Evolutionary conservation across 2,113 vertebrate species (phyloP), one percentile per base, ranked within the genome.

Genomic region (Osmerus eperlanus): DNA sequence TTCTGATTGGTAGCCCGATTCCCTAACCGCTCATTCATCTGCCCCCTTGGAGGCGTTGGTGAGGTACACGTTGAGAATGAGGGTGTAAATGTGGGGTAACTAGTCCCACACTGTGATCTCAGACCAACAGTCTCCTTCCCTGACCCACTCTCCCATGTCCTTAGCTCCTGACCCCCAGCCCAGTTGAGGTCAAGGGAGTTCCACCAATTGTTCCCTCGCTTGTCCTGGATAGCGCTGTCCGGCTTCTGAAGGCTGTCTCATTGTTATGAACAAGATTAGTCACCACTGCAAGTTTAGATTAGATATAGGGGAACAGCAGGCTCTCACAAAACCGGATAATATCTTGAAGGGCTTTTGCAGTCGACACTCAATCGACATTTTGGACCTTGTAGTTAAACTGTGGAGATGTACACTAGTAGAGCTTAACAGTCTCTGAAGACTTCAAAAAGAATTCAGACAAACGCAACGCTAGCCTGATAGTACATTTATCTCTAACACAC

Each of bases 201-300:
- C 87, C 82, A 82, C 78, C 82, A 85, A 87, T 87, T 89, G 88
- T 90, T 83, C 67, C n/a, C 23, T 4, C 19, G 9, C 41, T 47
- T 47, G 41, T 47, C 41, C 41, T 47, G 41, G 41, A 47, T 47
- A 47, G 41, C 9, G 7, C 47, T 77, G 81, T 78, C 60, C 23
- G 74, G 70, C 29, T 29, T 76, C 7, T 64, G 32, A 32, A 59
- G 47, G 28, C 47, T 80, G 73, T 75, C 41, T 51, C 54, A 66
- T 80, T 85, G 75, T 81, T 80, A 56, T 63, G 18, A 0, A 55
- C 69, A 15, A 59, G 63, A 55, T 59, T 19, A 72, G 64, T 69
- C 29, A 28, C 23, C 11, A 18, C 13, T 52, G n/a, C 28, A 3
- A 2, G 16, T 53, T 25, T n/a, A 71, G 56, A 67, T 66, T n/a